These are phyloP conservation scores for Therioaphis trifolii DNA, from an alignment of 2,888 invertebrate species.

Conservation along the genomic window DNA sequence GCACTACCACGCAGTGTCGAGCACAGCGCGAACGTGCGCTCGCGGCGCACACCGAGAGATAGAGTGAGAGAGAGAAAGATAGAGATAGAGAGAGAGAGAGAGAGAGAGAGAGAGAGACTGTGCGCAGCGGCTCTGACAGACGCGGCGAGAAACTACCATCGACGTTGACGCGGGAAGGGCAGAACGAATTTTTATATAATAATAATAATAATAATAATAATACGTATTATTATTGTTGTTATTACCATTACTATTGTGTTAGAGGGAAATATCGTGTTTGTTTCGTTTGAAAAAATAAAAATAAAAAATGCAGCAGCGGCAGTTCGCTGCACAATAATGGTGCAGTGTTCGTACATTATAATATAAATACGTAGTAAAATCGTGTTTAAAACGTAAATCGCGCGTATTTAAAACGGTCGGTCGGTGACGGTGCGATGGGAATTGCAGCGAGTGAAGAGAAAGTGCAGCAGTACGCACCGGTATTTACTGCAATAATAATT, in stretches of 20 bases:
- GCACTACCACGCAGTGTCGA: background rate
- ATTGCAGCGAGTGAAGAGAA: constrained; percentile 2
- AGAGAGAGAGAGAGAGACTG: too few species aligned
- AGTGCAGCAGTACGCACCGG: background rate
- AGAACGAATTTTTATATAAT: constrained; percentile 46
- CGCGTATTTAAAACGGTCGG: background rate
- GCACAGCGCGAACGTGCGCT: background rate
- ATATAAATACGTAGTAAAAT: background rate
- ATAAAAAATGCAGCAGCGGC: background rate
- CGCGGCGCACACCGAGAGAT: too few species aligned
- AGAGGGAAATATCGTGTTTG: constrained; percentile 14
- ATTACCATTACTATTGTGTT: background rate
- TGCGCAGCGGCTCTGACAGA: too few species aligned
- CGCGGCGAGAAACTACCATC: too few species aligned
- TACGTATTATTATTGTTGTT: background rate
- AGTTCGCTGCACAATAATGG: background rate
- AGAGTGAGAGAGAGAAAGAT: too few species aligned
- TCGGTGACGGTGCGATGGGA: background rate
- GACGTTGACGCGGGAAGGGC: background rate
- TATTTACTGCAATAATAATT: background rate
- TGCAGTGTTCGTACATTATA: background rate
- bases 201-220: constrained; percentile 1
- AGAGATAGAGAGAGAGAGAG: too few species aligned
- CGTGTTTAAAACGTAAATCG: background rate
- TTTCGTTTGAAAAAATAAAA: background rate